Conservation (phyloP, 2,797 vertebrate genomes). For the Sebastes elongatus region DNA sequence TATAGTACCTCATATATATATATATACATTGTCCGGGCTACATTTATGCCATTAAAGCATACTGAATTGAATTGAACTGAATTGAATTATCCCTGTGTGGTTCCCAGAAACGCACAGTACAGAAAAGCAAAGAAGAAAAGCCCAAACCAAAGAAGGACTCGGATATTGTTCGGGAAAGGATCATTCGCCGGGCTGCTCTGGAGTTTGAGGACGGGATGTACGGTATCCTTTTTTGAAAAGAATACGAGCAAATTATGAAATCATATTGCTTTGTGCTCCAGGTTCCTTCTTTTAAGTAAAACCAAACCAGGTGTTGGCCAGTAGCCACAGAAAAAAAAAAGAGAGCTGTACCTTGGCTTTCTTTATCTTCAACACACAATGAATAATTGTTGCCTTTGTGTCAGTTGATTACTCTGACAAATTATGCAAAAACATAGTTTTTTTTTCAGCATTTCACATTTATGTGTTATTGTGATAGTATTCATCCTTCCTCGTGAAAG, state of each 20-base stretch:
- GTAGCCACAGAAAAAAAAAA: neutral
- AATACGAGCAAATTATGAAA: neutral
- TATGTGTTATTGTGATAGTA: neutral
- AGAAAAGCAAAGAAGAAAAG: constrained; percentile 82
- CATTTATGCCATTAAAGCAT: neutral
- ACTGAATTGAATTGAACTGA: neutral
- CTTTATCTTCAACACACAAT: neutral
- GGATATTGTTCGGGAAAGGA: constrained; percentile 91
- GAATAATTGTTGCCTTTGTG: constrained; percentile 16
- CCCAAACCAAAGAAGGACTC: constrained; percentile 87
- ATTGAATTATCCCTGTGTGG: constrained; percentile 6
- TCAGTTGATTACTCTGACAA: constrained; percentile 16
- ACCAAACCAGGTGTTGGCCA: neutral
- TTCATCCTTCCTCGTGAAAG: neutral
- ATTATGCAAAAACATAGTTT: neutral
- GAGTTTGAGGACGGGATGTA: constrained; percentile 99
- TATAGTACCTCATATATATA: neutral
- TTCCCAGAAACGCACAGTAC: constrained; percentile 89
- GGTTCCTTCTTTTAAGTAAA: neutral
- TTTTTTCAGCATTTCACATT: neutral
- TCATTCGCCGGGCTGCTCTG: constrained; percentile 94
- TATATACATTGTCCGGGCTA: neutral
- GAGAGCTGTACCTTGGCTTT: neutral
- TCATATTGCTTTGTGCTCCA: neutral
- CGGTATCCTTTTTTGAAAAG: constrained; percentile 89